phyloP scores from a whole-genome alignment of 2,797 vertebrate genomes.

The Erpetoichthys calabaricus region DNA sequence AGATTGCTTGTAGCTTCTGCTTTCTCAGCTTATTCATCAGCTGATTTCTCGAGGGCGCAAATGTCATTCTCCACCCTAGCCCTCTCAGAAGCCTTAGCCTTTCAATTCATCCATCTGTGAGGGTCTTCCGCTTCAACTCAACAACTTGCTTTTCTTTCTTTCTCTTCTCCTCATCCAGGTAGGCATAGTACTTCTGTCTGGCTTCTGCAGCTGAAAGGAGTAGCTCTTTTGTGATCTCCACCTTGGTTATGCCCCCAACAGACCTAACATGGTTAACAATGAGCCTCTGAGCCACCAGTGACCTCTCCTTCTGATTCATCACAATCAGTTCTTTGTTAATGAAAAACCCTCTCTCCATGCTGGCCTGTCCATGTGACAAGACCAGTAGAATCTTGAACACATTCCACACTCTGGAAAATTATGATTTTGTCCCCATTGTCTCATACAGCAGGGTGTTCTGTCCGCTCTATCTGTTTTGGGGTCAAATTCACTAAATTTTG shows the following conservation, averaged over 20 bases:
- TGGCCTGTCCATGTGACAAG: conserved; percentile 16
- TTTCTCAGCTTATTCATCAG: conserved; percentile 14
- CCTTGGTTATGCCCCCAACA: conserved; percentile 16
- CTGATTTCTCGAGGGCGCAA: conserved; percentile 13
- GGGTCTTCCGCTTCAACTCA: conserved; percentile 8
- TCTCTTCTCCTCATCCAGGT: conserved; percentile 17
- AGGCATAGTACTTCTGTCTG: conserved; percentile 13
- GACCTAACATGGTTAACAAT: conserved; percentile 15
- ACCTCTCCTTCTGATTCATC: conserved; percentile 12
- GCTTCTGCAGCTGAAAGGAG: conserved; percentile 9
- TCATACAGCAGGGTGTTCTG: too few species aligned
- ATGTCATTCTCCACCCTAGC: conserved; percentile 12
- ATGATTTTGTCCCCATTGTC: too few species aligned
- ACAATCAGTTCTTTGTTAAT: conserved; percentile 16
- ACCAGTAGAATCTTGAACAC: conserved; percentile 14
- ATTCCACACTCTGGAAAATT: conserved; percentile 15
- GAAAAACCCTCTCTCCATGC: conserved; percentile 14
- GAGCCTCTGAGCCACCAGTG: conserved; percentile 16
- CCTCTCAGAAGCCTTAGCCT: conserved; percentile 21
- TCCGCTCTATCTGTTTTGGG: too few species aligned
- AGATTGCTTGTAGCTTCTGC: too few species aligned
- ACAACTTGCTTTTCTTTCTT: conserved; percentile 7
- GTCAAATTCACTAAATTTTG: too few species aligned
- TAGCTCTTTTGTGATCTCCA: conserved; percentile 16
- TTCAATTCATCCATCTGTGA: conserved; percentile 15